Base-by-base conservation (phyloP, 2,797 vertebrate species). In the Sciurus carolinensis region DNA sequence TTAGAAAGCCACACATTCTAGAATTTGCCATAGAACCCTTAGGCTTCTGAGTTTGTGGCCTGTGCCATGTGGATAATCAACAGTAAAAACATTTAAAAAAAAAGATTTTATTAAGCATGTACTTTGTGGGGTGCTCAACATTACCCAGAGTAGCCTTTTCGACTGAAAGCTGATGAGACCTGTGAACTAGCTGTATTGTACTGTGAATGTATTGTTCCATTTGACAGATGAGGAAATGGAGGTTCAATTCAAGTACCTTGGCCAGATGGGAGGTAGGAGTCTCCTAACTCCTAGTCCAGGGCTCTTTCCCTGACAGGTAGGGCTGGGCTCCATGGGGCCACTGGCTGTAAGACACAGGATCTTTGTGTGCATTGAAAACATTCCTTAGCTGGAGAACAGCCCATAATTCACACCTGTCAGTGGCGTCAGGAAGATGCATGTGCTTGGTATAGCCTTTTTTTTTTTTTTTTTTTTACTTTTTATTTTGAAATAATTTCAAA, bases 401-500 rank as follows among this genome's bases (percentile, higher is more conserved):
- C 39, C 77, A 30, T 26, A 66, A 67, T 12, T 72, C 59, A 36
- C 18, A 39, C 18, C 39, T 22, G 13, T 50, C 33, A 0, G 1
- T 50, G 13, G 59, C 36, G 18, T 67, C 50, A 62, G 42, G 24
- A 67, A 83, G 26, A 84, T 30, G n/a, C 24, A 22, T 7, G 9
- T n/a, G 50, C 62, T 66, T 94, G 18, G 57, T 66, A 22, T 52
- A 71, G 85, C 12, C 4, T 47, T 39, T 18, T 81, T 82, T 66
- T 5, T 7, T 20, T 44, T 7, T 50, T 20, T 44, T 20, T 85
- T 81, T 79, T n/a, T 13, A 44, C 73, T 90, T 87, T 95, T 88
- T 82, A 85, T 77, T 80, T 87, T 81, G 33, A 97, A 64, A 52
- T 57, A 67, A 69, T 52, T 81, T 87, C 86, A 83, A 64, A 62